These are phyloP conservation scores for Bagarius yarrelli DNA, from an alignment of 2,113 vertebrate genomes.

Conservation along the genomic window DNA sequence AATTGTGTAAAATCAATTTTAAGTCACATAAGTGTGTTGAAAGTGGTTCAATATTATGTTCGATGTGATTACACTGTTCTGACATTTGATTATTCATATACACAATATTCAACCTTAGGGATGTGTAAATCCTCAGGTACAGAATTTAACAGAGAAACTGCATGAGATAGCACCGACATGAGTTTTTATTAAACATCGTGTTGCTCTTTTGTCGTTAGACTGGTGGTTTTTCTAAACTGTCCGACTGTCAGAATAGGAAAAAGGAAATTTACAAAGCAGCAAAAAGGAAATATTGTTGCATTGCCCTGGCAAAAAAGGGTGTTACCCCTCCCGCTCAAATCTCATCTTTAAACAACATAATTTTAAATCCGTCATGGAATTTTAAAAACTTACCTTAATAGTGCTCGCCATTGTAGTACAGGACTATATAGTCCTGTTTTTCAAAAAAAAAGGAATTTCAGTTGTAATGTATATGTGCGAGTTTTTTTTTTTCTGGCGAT, in stretches of 20 bases:
- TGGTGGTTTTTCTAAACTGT: constrained; percentile 78
- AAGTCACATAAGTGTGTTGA: neutral
- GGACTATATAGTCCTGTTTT: constrained; percentile 79
- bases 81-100: neutral
- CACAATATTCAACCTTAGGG: neutral
- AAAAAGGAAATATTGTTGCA: constrained; percentile 88
- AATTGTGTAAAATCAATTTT: neutral
- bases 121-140: neutral
- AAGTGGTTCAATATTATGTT: neutral
- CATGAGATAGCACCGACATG: neutral
- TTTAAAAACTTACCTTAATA: constrained; percentile 85
- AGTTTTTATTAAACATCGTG: neutral
- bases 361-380: constrained; percentile 39
- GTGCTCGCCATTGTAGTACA: constrained; percentile 85
- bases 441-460: constrained; percentile 63
- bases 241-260: constrained; percentile 86
- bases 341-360: constrained; percentile 57
- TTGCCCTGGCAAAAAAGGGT: constrained; percentile 82
- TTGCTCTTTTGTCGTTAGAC: constrained; percentile 15
- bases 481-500: constrained; percentile 59
- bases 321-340: constrained; percentile 81
- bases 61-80: too few species aligned
- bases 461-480: constrained; percentile 25
- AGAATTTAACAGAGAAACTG: neutral
- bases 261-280: constrained; percentile 89